A percentile compares a stretch with the other conserved stretches of the same genome.
phyloP scores from a whole-genome alignment of 1,140 invertebrate genomes.

The Meloidogyne exigua region DNA sequence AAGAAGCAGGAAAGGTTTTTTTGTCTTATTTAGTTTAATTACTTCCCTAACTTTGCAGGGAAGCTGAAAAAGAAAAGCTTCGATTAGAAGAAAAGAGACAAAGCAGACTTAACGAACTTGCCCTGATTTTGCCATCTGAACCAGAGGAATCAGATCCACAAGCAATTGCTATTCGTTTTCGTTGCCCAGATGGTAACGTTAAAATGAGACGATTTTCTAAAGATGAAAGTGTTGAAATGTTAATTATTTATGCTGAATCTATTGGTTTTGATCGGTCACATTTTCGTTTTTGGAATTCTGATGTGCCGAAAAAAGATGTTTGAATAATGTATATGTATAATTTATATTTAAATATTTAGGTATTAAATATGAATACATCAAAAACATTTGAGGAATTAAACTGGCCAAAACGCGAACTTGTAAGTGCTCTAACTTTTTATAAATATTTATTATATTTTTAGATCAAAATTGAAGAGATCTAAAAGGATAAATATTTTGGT shows the following conservation, averaged over 20 bases:
- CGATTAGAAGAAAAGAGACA: slow-evolving; percentile 20
- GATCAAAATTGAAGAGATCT: not conserved
- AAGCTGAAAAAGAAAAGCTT: slow-evolving; percentile 28
- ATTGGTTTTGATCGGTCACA: slow-evolving; percentile 33
- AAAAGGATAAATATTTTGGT: not conserved
- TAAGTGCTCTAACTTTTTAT: slow-evolving; percentile 19
- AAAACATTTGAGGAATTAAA: slow-evolving; percentile 43
- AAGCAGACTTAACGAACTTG: slow-evolving; percentile 25
- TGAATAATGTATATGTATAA: not conserved
- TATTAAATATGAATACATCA: slow-evolving; percentile 31
- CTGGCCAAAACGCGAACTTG: slow-evolving; percentile 42
- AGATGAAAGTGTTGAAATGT: slow-evolving; percentile 32
- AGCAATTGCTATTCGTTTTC: slow-evolving; percentile 41
- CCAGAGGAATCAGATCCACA: slow-evolving; percentile 31
- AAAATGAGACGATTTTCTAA: slow-evolving; percentile 42
- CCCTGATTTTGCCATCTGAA: slow-evolving; percentile 36
- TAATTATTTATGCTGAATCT: slow-evolving; percentile 44
- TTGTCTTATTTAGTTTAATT: not conserved
- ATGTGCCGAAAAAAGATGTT: slow-evolving; percentile 46
- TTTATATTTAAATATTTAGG: slow-evolving; percentile 18
- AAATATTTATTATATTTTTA: not conserved
- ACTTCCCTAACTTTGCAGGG: slow-evolving; percentile 10
- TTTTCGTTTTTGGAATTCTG: slow-evolving; percentile 48
- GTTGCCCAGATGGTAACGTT: slow-evolving; percentile 38
- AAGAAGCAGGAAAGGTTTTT: slow-evolving; percentile 36